Percentiles rank a stretch among this genome's conserved stretches.
Conservation (phyloP, 2,888 invertebrate species). For the Chirona hameri region DNA sequence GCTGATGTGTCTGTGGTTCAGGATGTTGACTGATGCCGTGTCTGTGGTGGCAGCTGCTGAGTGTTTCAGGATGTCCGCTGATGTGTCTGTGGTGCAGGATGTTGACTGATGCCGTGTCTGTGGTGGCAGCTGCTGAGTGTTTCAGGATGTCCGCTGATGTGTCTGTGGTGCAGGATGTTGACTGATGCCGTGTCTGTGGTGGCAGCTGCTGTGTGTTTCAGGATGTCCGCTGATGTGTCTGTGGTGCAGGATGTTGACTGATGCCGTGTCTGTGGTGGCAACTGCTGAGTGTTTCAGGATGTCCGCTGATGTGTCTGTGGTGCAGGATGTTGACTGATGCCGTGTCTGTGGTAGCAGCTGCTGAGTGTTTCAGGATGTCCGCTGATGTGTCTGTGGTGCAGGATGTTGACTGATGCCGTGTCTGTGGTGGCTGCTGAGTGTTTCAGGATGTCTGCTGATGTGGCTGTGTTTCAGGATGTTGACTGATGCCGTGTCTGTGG, state of each 20-base stretch:
- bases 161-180: too few species aligned
- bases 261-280: not conserved
- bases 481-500: not conserved
- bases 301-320: not conserved
- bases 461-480: too few species aligned
- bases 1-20: constrained; percentile 40
- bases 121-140: not conserved
- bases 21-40: constrained; percentile 54
- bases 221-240: constrained; percentile 56
- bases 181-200: too few species aligned
- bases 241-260: too few species aligned
- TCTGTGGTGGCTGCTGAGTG: not conserved
- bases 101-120: constrained; percentile 46
- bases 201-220: constrained; percentile 41
- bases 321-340: constrained; percentile 55
- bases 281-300: not conserved
- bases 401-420: constrained; percentile 54
- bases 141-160: not conserved
- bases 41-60: not conserved
- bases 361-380: not conserved
- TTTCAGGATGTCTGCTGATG: not conserved
- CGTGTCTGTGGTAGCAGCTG: not conserved
- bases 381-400: constrained; percentile 40
- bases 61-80: not conserved
- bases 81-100: constrained; percentile 51